Conservation (phyloP, 2,797 vertebrate species). For the Orientallactaga sibirica region DNA sequence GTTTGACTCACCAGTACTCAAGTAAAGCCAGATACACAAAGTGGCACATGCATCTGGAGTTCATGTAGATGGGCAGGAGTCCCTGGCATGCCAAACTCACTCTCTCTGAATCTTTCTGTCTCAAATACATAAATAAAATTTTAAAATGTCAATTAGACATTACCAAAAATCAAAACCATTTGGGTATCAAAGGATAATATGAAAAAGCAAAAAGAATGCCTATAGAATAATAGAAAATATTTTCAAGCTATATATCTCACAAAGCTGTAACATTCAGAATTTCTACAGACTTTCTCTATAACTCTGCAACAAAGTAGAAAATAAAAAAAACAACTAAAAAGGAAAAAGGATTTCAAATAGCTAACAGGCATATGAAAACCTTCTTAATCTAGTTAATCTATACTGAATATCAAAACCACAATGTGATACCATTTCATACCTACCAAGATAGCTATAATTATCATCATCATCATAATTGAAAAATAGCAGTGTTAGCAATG, state of each 20-base stretch:
- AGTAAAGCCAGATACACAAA: no score
- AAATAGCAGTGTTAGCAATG: background rate
- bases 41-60: no score
- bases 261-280: background rate
- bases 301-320: background rate
- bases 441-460: background rate
- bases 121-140: no score
- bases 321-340: background rate
- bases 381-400: background rate
- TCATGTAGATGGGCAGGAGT: no score
- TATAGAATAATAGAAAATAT: background rate
- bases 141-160: background rate
- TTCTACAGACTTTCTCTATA: background rate
- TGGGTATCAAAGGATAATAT: background rate
- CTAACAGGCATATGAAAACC: background rate
- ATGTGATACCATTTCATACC: background rate
- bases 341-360: background rate
- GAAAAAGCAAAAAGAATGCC: background rate
- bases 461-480: background rate
- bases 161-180: conserved; percentile 24
- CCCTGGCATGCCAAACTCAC: no score
- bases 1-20: no score
- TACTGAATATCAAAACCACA: background rate
- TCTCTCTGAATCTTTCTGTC: no score
- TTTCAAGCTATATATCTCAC: background rate